Evolutionary conservation across 2,113 vertebrate species (phyloP).

Genomic region (Arizona elegans): DNA sequence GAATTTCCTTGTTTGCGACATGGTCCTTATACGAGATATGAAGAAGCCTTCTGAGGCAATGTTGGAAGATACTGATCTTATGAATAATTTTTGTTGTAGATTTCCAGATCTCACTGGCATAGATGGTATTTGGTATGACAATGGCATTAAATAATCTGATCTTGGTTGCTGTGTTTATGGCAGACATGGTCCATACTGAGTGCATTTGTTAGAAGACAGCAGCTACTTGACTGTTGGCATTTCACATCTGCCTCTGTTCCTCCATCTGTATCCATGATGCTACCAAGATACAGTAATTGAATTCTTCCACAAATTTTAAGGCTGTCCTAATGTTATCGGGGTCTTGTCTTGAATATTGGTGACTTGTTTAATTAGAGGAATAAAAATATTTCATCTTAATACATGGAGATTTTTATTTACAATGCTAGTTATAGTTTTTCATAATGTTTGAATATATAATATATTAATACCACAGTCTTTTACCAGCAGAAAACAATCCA

Average conservation of each 20-base stretch:
- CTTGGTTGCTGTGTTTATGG: background rate
- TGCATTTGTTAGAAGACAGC: background rate
- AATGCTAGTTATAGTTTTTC: background rate
- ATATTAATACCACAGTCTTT: slow-evolving; percentile 34
- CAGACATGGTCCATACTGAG: background rate
- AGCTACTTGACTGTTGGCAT: background rate
- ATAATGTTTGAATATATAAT: background rate
- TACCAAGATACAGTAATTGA: background rate
- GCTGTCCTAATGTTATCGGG: background rate
- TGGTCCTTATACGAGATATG: background rate
- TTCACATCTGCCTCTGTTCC: background rate
- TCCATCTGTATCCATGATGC: background rate
- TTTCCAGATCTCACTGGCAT: background rate
- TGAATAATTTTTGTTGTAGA: background rate
- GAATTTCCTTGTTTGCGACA: background rate
- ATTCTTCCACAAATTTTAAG: background rate
- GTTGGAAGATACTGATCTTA: background rate
- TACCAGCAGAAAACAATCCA: slow-evolving; percentile 44
- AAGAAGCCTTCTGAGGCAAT: background rate
- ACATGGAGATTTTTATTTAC: background rate
- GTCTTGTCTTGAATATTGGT: background rate
- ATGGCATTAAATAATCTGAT: background rate
- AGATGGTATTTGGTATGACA: background rate
- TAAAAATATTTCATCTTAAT: background rate
- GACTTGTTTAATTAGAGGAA: background rate